phyloP scores from a whole-genome alignment of 1,140 invertebrate genomes.

The Wasmannia auropunctata region DNA sequence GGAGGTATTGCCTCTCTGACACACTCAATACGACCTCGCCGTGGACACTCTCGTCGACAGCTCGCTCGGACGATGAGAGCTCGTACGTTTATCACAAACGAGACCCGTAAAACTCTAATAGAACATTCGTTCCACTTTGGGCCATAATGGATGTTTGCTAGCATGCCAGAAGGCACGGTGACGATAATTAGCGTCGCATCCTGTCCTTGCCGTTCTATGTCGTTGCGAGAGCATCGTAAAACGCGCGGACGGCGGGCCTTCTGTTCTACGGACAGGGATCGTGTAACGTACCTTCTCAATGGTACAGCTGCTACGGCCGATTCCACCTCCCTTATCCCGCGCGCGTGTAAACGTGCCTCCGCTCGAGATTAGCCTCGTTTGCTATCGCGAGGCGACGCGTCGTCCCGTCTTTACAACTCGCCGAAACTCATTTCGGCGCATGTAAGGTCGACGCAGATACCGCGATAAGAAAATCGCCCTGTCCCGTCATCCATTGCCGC shows the following conservation, averaged over 20 bases:
- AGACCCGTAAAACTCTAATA: not conserved
- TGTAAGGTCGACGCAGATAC: conserved; percentile 10
- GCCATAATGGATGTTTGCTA: conserved; percentile 22
- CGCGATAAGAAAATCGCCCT: conserved; percentile 9
- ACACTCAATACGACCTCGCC: not conserved
- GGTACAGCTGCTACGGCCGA: conserved; percentile 6
- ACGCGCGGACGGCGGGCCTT: conserved; percentile 20
- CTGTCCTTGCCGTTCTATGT: not conserved
- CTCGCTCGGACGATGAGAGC: not conserved
- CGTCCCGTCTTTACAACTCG: conserved; percentile 13
- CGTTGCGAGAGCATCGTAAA: conserved; percentile 25
- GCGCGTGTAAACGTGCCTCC: conserved; percentile 36
- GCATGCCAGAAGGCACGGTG: not conserved
- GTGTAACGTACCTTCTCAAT: conserved; percentile 27
- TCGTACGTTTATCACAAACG: conserved; percentile 4
- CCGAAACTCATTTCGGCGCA: conserved; percentile 28
- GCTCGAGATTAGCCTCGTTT: conserved; percentile 44
- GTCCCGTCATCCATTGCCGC: not conserved
- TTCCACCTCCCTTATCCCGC: not conserved
- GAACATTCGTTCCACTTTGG: conserved; percentile 26
- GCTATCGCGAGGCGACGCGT: not conserved
- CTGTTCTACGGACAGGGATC: not conserved
- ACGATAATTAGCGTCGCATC: conserved; percentile 49
- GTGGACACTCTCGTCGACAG: conserved; percentile 1
- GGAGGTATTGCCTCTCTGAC: conserved; percentile 10